Percentiles rank a stretch among this genome's conserved stretches.
Evolutionary conservation across 2,113 vertebrate genomes (phyloP).

Genomic region (Lasiurus cinereus): DNA sequence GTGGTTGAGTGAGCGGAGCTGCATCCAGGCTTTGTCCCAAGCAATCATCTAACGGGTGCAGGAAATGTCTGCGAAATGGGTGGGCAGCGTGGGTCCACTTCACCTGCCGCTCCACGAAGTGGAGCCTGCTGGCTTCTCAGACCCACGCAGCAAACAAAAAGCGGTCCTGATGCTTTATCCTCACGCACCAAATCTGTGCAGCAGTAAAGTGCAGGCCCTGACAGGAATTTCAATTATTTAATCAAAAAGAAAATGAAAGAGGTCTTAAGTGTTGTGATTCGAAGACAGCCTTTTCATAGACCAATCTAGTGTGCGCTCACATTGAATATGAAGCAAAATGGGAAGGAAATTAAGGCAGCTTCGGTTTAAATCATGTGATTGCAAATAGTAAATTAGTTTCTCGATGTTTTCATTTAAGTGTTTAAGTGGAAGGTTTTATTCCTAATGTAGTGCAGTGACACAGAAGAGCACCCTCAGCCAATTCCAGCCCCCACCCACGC

Average conservation of each 20-base stretch:
- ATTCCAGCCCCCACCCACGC: constrained; percentile 64
- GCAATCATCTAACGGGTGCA: constrained; percentile 97
- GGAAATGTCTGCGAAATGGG: constrained; percentile 95
- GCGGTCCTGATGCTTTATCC: constrained; percentile 85
- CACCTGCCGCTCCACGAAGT: constrained; percentile 90
- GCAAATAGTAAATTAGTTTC: constrained; percentile 99
- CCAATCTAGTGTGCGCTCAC: constrained; percentile 98
- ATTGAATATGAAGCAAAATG: constrained; percentile 98
- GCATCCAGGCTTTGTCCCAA: constrained; percentile 93
- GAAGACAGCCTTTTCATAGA: constrained; percentile 95
- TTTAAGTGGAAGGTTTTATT: constrained; percentile 99
- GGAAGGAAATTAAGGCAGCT: constrained; percentile 98
- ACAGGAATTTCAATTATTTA: constrained; percentile 99
- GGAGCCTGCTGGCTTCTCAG: constrained; percentile 91
- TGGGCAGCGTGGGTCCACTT: constrained; percentile 93
- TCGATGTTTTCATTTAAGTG: constrained; percentile 99
- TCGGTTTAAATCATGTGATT: constrained; percentile 98
- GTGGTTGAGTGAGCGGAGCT: constrained; percentile 90
- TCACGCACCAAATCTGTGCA: constrained; percentile 92
- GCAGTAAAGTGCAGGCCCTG: constrained; percentile 97
- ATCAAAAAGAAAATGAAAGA: constrained; percentile 99
- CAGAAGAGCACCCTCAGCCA: constrained; percentile 89
- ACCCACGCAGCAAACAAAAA: constrained; percentile 82
- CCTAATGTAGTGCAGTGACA: constrained; percentile 94
- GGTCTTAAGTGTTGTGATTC: constrained; percentile 99